These are phyloP conservation scores for Actenoides lindsayi DNA, from an alignment of 2,113 vertebrate genomes.

Conservation along the genomic window DNA sequence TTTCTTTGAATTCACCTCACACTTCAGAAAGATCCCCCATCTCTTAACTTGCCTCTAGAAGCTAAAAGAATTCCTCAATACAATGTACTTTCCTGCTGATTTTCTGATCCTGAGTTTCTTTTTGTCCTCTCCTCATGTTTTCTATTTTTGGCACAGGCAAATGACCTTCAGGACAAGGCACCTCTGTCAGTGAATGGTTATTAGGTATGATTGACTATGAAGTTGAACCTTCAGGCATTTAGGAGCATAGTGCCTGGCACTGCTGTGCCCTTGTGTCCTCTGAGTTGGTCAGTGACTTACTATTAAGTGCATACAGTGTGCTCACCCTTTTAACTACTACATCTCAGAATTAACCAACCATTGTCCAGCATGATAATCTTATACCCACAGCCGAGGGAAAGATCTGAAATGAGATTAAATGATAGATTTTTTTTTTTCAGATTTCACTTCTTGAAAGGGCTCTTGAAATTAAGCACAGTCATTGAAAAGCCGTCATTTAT, in stretches of 20 bases:
- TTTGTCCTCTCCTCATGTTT: background rate
- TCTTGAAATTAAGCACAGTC: background rate
- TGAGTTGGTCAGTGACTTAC: background rate
- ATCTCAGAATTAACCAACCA: background rate
- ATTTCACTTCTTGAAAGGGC: background rate
- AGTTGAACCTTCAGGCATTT: background rate
- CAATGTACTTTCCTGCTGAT: background rate
- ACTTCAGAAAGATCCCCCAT: background rate
- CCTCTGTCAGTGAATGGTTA: background rate
- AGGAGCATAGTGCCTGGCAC: background rate
- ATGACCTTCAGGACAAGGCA: background rate
- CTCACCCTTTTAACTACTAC: background rate
- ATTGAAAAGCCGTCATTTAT: background rate
- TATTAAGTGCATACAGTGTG: accelerated
- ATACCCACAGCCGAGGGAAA: accelerated
- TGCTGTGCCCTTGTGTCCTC: accelerated
- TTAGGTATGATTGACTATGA: background rate
- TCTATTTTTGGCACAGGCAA: background rate
- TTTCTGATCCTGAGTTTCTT: background rate
- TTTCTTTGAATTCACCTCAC: background rate
- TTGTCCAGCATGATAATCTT: background rate
- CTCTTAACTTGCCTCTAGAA: background rate
- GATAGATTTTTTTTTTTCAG: background rate
- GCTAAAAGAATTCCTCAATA: background rate
- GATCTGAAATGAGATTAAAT: background rate